phyloP scores from a whole-genome alignment of 2,113 vertebrate genomes.

The Eolophus roseicapilla region DNA sequence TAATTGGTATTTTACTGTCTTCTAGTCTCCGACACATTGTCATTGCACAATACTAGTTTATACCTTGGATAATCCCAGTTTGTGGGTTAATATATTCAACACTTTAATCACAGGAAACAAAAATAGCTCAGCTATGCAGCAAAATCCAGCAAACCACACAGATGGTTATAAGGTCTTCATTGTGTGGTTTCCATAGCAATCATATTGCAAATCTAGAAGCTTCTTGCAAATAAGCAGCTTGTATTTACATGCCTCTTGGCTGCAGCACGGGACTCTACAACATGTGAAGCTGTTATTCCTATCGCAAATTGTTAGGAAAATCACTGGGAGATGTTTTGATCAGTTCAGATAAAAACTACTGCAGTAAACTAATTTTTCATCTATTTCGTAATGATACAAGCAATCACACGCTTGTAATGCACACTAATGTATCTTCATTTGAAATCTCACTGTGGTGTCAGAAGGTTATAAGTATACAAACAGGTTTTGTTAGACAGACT shows the following conservation, averaged over 20 bases:
- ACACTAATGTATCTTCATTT: not conserved
- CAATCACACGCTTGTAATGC: not conserved
- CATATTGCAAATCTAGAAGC: constrained; percentile 82
- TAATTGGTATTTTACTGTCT: constrained; percentile 48
- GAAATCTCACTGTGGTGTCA: not conserved
- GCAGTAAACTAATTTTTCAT: constrained; percentile 46
- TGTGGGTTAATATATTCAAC: constrained; percentile 70
- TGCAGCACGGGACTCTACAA: constrained; percentile 69
- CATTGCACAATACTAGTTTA: constrained; percentile 68
- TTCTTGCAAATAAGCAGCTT: constrained; percentile 84
- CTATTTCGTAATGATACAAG: constrained; percentile 27
- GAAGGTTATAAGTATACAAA: constrained; percentile 4
- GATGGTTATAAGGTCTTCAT: constrained; percentile 83
- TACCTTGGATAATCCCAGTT: constrained; percentile 59
- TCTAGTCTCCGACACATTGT: constrained; percentile 20
- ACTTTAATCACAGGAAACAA: constrained; percentile 81
- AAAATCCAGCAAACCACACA: constrained; percentile 78
- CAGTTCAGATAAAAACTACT: constrained; percentile 56
- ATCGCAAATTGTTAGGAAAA: constrained; percentile 70
- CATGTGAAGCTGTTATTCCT: constrained; percentile 73
- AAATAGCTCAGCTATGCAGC: constrained; percentile 77
- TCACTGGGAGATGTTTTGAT: constrained; percentile 68
- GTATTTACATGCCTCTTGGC: constrained; percentile 81
- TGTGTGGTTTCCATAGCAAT: constrained; percentile 87
- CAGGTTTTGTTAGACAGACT: not conserved